phyloP scores from a whole-genome alignment of 2,797 vertebrate species.

The Xerus rutilus region DNA sequence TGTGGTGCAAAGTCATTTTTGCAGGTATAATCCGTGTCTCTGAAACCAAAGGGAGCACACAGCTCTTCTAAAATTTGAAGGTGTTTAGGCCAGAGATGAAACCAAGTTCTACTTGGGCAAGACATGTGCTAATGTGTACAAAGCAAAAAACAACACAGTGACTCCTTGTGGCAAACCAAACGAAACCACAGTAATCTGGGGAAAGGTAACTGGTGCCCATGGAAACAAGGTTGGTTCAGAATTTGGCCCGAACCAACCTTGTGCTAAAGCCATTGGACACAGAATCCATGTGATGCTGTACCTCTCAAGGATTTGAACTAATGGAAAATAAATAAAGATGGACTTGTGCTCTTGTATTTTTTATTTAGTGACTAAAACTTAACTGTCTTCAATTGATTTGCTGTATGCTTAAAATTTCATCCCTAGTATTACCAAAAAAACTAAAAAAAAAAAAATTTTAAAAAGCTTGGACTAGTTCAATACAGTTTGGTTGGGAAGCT shows the following conservation, averaged over 20 bases:
- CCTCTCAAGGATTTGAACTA: constrained; percentile 90
- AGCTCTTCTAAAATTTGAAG: constrained; percentile 96
- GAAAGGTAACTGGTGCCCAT: constrained; percentile 96
- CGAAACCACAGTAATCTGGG: constrained; percentile 98
- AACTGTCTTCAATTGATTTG: neutral
- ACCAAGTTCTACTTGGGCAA: constrained; percentile 98
- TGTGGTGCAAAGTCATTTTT: constrained; percentile 98
- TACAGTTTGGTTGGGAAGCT: neutral
- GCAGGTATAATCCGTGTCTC: constrained; percentile 97
- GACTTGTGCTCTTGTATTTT: constrained; percentile 75
- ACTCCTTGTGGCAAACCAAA: constrained; percentile 98
- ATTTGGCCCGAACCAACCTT: constrained; percentile 95
- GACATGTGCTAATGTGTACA: constrained; percentile 98
- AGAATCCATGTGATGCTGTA: constrained; percentile 95
- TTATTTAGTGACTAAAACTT: neutral
- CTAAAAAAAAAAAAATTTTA: neutral
- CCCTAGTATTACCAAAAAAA: too few species aligned
- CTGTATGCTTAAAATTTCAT: neutral
- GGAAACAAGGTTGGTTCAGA: constrained; percentile 99
- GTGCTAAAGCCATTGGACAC: constrained; percentile 98
- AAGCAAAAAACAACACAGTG: constrained; percentile 98
- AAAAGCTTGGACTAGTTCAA: neutral
- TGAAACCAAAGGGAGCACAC: constrained; percentile 98
- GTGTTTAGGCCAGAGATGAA: constrained; percentile 95
- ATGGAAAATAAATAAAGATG: constrained; percentile 86